phyloP scores from a whole-genome alignment of 1,140 invertebrate species.

The Drosophila cardini region DNA sequence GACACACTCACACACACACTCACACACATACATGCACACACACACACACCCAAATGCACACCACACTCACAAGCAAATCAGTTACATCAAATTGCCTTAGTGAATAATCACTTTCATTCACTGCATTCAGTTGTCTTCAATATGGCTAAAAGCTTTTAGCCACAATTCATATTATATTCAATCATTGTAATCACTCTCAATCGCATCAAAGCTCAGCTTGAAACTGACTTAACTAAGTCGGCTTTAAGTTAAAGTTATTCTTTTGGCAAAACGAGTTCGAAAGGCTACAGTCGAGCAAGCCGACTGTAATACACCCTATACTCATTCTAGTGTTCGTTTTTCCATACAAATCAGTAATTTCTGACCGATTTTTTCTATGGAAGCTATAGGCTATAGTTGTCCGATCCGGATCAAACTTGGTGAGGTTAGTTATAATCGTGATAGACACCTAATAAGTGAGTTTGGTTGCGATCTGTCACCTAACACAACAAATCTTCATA shows the following conservation, averaged over 20 bases:
- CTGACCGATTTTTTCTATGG: too few species aligned
- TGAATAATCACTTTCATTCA: slow-evolving; percentile 6
- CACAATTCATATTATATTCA: neutral
- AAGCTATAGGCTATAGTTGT: too few species aligned
- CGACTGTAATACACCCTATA: too few species aligned
- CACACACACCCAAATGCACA: neutral
- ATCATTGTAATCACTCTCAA: neutral
- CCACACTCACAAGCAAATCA: neutral
- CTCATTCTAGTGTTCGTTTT: too few species aligned
- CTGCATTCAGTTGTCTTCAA: neutral
- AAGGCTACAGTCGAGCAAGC: too few species aligned
- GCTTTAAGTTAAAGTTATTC: neutral
- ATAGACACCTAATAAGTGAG: too few species aligned
- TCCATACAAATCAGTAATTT: too few species aligned
- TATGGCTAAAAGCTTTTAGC: neutral
- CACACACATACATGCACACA: neutral
- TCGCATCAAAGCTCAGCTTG: neutral
- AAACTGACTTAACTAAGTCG: neutral
- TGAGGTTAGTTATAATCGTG: too few species aligned
- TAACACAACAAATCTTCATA: too few species aligned
- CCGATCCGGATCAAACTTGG: too few species aligned
- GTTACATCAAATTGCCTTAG: neutral
- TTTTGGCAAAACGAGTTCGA: neutral
- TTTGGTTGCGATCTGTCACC: too few species aligned
- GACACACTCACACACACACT: neutral